Evolutionary conservation across 2,888 invertebrate genomes (phyloP), one percentile per base, ranked within the genome.

Genomic region (Ariolimax columbianus): DNA sequence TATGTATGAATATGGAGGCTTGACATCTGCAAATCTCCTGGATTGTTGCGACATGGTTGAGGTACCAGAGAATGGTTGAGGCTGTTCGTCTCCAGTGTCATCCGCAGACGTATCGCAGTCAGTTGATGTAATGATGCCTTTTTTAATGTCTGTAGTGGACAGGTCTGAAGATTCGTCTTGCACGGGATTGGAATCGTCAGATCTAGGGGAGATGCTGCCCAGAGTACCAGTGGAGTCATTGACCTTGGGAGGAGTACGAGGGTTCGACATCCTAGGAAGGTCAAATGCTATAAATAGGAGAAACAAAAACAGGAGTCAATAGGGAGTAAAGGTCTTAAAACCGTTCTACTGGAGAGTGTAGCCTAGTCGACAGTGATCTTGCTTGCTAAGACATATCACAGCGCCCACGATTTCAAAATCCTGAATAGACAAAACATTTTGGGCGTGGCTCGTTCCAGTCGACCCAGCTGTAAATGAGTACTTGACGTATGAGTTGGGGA

Each of bases 1-100:
- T 93, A 99, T 99, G 95, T 99, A 99, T 73, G 99, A 99, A 95
- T 98, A 99, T 70, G 99, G 99, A 87, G 99, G 99, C 95, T 99
- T 99, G 95, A 99, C 98, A 94, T 98, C 98, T 93, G 93, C 93
- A 84, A 93, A 93, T 14, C 91, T 88, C 40, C 93, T 88, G 70
- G 91, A 91, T 84, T 93, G 93, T 86, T 93, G 93, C 36, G 85
- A 83, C 33, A 87, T 77, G 11, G 85, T 87, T 51, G 85, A 87
- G n/a, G 83, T 87, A 26, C 87, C 85, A 75, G 87, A 85, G 55
- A 70, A 87, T 9, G 38, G 0, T 33, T 82, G 33, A 9, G 66
- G n/a, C 33, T 84, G 79, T 36, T 72, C 55, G 38, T 75, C 59
- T 26, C 30, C 47, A 23, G 59, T 72, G 40, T 83, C 85, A n/a